phyloP scores from a whole-genome alignment of 1,140 invertebrate species.

The Branchinecta lynchi region DNA sequence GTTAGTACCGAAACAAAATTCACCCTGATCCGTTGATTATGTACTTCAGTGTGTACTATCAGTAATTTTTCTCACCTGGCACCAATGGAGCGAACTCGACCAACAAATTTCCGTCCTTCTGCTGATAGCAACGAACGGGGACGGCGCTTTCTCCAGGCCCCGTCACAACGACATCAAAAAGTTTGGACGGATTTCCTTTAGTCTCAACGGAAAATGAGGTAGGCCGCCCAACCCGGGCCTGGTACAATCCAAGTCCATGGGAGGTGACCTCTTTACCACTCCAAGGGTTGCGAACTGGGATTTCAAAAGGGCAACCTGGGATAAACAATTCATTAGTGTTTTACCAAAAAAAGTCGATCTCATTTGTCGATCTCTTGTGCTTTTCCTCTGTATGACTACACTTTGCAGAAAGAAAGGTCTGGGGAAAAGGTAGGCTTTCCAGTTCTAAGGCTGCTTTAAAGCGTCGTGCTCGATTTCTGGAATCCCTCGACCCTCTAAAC shows the following conservation, averaged over 20 bases:
- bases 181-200: constrained; percentile 59
- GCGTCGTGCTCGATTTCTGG: no score
- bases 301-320: constrained; percentile 37
- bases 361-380: no score
- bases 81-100: constrained; percentile 73
- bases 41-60: no score
- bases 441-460: no score
- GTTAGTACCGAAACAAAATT: no score
- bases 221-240: constrained; percentile 56
- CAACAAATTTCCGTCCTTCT: constrained; percentile 78
- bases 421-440: no score
- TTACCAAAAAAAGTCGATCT: no score
- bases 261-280: constrained; percentile 57
- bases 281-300: constrained; percentile 40
- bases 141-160: constrained; percentile 77
- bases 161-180: constrained; percentile 75
- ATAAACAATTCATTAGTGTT: constrained; percentile 17
- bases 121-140: constrained; percentile 84
- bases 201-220: constrained; percentile 79
- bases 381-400: no score
- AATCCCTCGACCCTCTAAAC: no score
- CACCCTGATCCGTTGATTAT: no score
- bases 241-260: constrained; percentile 62
- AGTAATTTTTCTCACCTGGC: constrained; percentile 24
- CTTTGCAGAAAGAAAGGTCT: no score